Percentiles rank a stretch among this genome's conserved stretches.
Evolutionary conservation across 2,888 invertebrate genomes (phyloP).

Genomic region (Mimumesa dahlbomi): DNA sequence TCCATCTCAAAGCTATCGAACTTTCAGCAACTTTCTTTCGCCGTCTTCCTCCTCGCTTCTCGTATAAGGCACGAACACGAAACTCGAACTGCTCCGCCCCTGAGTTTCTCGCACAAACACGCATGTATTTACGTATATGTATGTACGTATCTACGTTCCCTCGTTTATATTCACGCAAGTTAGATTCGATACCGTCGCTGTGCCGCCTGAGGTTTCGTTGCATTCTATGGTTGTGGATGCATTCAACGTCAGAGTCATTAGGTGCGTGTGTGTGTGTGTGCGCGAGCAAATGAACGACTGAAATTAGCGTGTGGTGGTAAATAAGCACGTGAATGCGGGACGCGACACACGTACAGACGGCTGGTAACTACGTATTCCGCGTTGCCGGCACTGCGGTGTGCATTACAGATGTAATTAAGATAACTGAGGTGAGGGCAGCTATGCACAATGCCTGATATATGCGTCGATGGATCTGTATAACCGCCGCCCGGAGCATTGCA

Average conservation of each 20-base stretch:
- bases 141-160: too few relatives aligned
- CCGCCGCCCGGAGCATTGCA: constrained; percentile 57
- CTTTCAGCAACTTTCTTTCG: too few relatives aligned
- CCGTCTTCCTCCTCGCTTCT: too few relatives aligned
- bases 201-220: constrained; percentile 18
- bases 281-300: constrained; percentile 2
- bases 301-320: constrained; percentile 33
- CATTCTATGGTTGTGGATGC: background rate
- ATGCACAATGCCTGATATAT: constrained; percentile 78
- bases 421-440: constrained; percentile 79
- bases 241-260: constrained; percentile 5
- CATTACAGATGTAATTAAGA: constrained; percentile 80
- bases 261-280: constrained; percentile 18
- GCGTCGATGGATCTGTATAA: constrained; percentile 66
- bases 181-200: constrained; percentile 22
- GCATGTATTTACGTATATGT: too few relatives aligned
- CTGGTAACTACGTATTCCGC: constrained; percentile 40
- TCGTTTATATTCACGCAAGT: too few relatives aligned
- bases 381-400: constrained; percentile 71
- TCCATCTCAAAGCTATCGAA: too few relatives aligned
- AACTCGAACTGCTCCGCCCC: too few relatives aligned
- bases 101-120: too few relatives aligned
- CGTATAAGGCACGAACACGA: too few relatives aligned
- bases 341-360: constrained; percentile 45
- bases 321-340: constrained; percentile 56